These are phyloP conservation scores for Odontamblyopus rebecca DNA, from an alignment of 2,797 vertebrate species.

Conservation along the genomic window DNA sequence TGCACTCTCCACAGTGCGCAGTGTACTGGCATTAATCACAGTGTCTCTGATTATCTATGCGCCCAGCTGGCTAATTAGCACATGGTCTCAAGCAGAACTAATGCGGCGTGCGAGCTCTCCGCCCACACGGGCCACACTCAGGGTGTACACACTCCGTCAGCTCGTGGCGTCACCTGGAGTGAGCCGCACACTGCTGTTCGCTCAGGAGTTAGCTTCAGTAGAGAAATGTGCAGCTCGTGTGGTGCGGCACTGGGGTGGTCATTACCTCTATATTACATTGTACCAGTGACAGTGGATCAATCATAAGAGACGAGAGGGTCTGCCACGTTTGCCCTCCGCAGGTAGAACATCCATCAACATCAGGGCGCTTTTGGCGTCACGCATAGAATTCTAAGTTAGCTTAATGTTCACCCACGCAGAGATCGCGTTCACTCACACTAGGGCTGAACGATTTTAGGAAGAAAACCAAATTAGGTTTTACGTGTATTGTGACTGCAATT, in stretches of 20 bases:
- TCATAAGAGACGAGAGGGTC: not conserved
- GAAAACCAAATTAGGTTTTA: too few relatives aligned
- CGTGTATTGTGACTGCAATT: too few relatives aligned
- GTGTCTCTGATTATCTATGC: conserved; percentile 80
- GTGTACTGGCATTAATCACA: conserved; percentile 78
- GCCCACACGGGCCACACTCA: conserved; percentile 52
- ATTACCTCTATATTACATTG: not conserved
- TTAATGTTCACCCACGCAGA: too few relatives aligned
- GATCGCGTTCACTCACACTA: too few relatives aligned
- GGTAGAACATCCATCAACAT: too few relatives aligned
- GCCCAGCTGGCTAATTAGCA: conserved; percentile 78
- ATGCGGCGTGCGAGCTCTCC: conserved; percentile 70
- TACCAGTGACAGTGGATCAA: not conserved
- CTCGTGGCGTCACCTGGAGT: conserved; percentile 13
- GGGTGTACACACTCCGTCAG: conserved; percentile 14
- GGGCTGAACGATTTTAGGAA: too few relatives aligned
- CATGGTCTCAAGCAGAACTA: conserved; percentile 79
- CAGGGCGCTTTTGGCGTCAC: too few relatives aligned
- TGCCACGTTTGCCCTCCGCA: too few relatives aligned
- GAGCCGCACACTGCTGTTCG: conserved; percentile 6
- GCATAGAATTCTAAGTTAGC: too few relatives aligned
- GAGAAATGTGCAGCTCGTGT: not conserved
- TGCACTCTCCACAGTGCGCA: conserved; percentile 58
- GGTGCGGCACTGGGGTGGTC: not conserved
- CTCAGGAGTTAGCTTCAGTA: not conserved